A percentile compares a stretch with the other conserved stretches of the same genome.
These are phyloP conservation scores for Acropora tenuis DNA, from an alignment of 64 coral and sea anemone species.

Conservation along the genomic window DNA sequence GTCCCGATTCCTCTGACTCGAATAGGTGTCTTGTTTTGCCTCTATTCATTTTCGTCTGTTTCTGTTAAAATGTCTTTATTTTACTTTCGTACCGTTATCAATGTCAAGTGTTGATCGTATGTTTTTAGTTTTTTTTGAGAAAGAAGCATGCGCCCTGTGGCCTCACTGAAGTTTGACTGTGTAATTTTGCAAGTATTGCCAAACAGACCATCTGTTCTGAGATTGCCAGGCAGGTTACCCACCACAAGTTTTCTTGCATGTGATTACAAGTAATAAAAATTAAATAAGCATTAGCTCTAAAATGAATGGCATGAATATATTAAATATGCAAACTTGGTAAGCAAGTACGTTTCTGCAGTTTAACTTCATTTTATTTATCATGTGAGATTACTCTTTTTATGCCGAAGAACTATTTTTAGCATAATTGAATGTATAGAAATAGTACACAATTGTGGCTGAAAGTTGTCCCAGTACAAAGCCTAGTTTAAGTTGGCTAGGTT, in stretches of 20 bases:
- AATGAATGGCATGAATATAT: conserved; percentile 4
- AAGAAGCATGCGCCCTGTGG: background rate
- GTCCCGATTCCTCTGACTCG: background rate
- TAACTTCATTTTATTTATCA: conserved; percentile 18
- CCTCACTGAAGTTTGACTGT: background rate
- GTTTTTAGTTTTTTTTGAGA: conserved; percentile 9
- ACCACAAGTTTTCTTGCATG: background rate
- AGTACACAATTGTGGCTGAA: conserved; percentile 2
- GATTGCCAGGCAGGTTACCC: background rate
- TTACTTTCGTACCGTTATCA: background rate
- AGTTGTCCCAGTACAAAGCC: background rate
- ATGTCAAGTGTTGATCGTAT: conserved; percentile 1
- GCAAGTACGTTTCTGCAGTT: conserved; percentile 29
- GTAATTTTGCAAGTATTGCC: conserved; percentile 3
- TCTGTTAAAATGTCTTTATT: background rate
- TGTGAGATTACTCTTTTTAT: conserved; percentile 20
- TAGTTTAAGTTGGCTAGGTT: conserved; percentile 34
- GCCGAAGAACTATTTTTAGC: conserved; percentile 4
- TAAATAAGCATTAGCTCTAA: too few relatives aligned
- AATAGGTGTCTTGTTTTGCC: background rate
- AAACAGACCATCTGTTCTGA: background rate
- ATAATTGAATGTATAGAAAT: conserved; percentile 6
- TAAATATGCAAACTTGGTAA: conserved; percentile 20
- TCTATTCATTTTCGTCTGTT: background rate
- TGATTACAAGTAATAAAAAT: background rate